These are phyloP conservation scores for Platichthys stellatus DNA, from an alignment of 2,113 vertebrate species.

Conservation along the genomic window DNA sequence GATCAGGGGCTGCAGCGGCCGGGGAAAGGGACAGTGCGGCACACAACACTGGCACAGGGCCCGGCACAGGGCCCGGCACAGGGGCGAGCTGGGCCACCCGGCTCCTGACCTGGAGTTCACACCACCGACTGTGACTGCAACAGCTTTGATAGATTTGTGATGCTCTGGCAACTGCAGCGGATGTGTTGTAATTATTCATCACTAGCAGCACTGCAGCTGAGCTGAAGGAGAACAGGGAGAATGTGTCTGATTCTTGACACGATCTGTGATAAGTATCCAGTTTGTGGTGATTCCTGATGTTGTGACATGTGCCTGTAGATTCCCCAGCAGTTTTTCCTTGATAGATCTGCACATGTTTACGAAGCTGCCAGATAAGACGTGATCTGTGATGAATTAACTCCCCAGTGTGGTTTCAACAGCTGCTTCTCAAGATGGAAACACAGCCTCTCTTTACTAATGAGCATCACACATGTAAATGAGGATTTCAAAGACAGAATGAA, in stretches of 20 bases:
- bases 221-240: not conserved
- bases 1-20: conserved; percentile 37
- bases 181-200: conserved; percentile 5
- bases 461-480: not conserved
- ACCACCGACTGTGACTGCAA: not conserved
- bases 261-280: not conserved
- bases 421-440: conserved; percentile 19
- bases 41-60: conserved; percentile 40
- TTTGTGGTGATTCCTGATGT: not conserved
- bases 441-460: conserved; percentile 9
- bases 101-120: conserved; percentile 31
- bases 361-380: not conserved
- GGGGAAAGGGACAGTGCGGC: conserved; percentile 56
- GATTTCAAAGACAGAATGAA: no score
- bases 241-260: not conserved
- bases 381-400: not conserved
- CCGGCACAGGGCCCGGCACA: not conserved
- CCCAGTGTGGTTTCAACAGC: conserved; percentile 15
- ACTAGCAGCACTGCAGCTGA: not conserved
- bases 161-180: conserved; percentile 5
- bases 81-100: not conserved
- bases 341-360: not conserved
- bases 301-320: no score
- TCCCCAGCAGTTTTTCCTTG: accelerated
- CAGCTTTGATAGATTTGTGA: conserved; percentile 25